Evolutionary conservation across 2,888 invertebrate genomes (phyloP), one percentile per base, ranked within the genome.

Genomic region (Tipula lateralis): DNA sequence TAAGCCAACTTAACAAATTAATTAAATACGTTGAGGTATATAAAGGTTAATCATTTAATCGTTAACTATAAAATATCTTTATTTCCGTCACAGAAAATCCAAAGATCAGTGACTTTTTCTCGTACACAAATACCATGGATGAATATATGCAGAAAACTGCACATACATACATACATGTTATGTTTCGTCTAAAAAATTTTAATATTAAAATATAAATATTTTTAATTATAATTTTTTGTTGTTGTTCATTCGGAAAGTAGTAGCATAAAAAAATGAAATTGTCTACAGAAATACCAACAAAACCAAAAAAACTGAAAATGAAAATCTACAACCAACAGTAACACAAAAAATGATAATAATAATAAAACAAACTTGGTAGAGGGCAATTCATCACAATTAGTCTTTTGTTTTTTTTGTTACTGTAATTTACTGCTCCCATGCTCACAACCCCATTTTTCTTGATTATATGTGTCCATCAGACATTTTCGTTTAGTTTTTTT

Each of bases 321-420:
- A 66, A 66, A 66, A 66, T 66, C 66, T 66, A 66, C 66, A 66
- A 66, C 66, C 66, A 66, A 66, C 66, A 66, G 66, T 66, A 66
- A 24, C 66, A 66, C 66, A 66, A 24, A 66, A 66, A 24, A 50
- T 19, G 9, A 50, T 50, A 50, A 50, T 50, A 50, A 66, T 66
- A 66, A 24, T 24, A 66, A 66, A 19, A 24, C 66, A 66, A 66
- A 66, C 66, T 66, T 66, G 66, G 66, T 66, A 66, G 66, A 66
- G 66, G 66, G 66, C 66, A 66, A 66, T 66, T 66, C 66, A 66
- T 66, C 66, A 66, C 66, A 66, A 66, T 66, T 66, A 66, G 66
- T 66, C 66, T 66, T 66, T 66, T 66, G 12, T 24, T 66, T 66
- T n/a, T 36, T 66, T 66, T 66, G 66, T 66, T 66, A 66, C 24